Base-by-base conservation (phyloP, 1,140 invertebrate species). In the Temnothorax nylanderi region DNA sequence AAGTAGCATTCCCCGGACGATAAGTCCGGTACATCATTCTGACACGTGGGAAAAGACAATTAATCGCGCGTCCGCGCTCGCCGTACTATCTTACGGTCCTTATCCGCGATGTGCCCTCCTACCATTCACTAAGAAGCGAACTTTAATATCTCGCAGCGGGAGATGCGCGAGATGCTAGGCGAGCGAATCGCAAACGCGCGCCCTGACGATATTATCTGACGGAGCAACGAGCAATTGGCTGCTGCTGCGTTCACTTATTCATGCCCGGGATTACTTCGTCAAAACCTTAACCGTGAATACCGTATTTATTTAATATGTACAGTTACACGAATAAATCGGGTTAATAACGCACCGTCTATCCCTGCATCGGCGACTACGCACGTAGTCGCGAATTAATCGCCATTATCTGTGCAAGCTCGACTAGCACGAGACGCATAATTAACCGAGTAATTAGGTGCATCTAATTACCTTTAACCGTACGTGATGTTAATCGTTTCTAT, bases 1-100 rank as follows among this genome's bases (percentile, higher is more conserved):
- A 71, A 86, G 84, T 86, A 58, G 84, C 54, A 26, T 32, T 54
- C 67, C 11, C 11, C n/a, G 37, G 51, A 60, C 56, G 87, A 88
- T 88, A 86, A 86, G 49, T 74, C 56, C 84, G 75, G 26, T 41
- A 13, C 64, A n/a, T 82, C 65, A 58, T 86, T 44, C 64, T 34
- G 64, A 82, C 85, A 56, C 51, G 77, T 47, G 81, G 54, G 41
- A n/a, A 44, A 26, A 37, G 67, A 80, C 87, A 88, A 88, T 88
- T 80, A 86, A 88, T 88, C 32, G 44, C 26, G 34, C 8, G 7
- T 26, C 37, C 62, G 62, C 64, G 4, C 6, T 49, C 77, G 16
- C 26, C 13, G 41, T 11, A 10, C 60, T 64, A 16, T 78, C 76
- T 65, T n/a, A 8, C 75, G 21, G 72, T 21, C 54, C 54, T 32